Conservation (phyloP, 2,113 vertebrate species). For the Alaudala cheleensis region DNA sequence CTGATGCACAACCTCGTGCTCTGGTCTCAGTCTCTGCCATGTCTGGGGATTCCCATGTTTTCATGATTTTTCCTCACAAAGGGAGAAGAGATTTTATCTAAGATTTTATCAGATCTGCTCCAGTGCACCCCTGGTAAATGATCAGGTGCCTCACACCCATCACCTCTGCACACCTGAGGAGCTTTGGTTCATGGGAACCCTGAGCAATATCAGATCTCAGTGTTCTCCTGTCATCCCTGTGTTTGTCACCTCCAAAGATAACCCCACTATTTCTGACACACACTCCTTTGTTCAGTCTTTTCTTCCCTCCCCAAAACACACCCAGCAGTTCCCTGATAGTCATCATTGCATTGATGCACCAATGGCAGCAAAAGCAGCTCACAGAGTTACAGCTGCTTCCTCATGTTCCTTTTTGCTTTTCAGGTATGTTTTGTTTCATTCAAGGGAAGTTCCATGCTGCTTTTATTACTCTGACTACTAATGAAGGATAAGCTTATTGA, state of each 20-base stretch:
- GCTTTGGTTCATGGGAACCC: background rate
- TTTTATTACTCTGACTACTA: conserved; percentile 8
- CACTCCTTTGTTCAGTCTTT: background rate
- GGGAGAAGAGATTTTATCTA: background rate
- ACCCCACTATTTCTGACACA: background rate
- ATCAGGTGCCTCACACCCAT: background rate
- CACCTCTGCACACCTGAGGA: background rate
- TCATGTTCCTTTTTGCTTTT: background rate
- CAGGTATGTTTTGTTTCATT: background rate
- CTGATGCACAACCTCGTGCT: background rate
- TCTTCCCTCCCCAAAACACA: background rate
- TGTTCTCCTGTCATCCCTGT: background rate
- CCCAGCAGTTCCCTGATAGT: background rate
- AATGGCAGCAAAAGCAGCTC: background rate
- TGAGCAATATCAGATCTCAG: background rate
- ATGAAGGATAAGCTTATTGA: conserved; percentile 19
- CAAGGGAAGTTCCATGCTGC: background rate
- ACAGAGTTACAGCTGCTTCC: background rate
- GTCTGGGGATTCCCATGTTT: fast-evolving
- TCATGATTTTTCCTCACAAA: background rate
- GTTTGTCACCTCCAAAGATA: background rate
- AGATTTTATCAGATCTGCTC: background rate
- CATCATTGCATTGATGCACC: background rate
- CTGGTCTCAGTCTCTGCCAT: background rate
- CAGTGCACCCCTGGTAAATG: background rate